Evolutionary conservation across 1,140 invertebrate species (phyloP), one percentile per base, ranked within the genome.

Genomic region (Anadara kagoshimensis): DNA sequence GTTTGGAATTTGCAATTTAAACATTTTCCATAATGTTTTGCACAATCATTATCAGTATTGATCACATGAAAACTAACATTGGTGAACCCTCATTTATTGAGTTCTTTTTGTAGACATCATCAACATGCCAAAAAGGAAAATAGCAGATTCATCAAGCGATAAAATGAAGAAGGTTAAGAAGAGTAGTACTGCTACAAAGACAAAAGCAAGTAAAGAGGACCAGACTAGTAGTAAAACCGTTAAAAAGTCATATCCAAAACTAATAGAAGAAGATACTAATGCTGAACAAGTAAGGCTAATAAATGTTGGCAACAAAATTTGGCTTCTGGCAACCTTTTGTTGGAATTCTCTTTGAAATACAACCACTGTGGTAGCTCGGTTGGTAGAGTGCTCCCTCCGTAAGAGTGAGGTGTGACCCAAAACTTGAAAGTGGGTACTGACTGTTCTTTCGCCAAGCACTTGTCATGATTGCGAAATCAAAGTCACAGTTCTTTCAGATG

Each of bases 191-290:
- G n/a, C n/a, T n/a, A 0, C 11, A 12, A 12, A 29, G 24, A 36
- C 12, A 22, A 5, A 58, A 26, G 18, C 16, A 8, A 8, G 14
- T 61, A 45, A 61, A 43, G 29, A 20, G 22, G 12, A 10, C 1
- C 20, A 22, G 11, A 20, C 58, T 10, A 44, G 8, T 29, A 7
- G 29, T 7, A 36, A 36, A 36, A 18, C 8, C 43, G 44, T 44
- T n/a, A 78, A 64, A 36, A 64, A 71, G n/a, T 26, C 20, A 18
- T 41, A 71, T 43, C 61, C 61, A 1, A 71, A 71, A 71, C 51
- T 64, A 10, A 51, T 71, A 18, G 69, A 71, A 29, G 57, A 59
- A 41, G 20, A 29, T 18, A 71, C 69, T 44, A 64, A 71, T 62
- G 47, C n/a, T 45, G 69, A 71, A 63, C n/a, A 53, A 51, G 69